Base-by-base conservation (phyloP, 2,797 vertebrate genomes). In the Aphelocoma californica region DNA sequence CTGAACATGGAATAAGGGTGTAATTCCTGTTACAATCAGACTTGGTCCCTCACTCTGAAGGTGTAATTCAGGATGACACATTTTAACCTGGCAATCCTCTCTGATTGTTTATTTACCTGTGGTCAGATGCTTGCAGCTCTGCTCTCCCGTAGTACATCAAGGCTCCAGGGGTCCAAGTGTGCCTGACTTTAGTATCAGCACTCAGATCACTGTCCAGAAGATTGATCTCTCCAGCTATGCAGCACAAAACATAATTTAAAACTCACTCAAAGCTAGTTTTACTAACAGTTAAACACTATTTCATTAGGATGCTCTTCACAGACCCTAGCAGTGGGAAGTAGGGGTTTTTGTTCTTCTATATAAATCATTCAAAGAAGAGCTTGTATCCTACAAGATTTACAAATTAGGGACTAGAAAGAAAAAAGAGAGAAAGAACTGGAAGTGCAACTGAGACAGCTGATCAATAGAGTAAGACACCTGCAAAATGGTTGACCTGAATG, bases 121-220 rank as follows among this genome's bases (percentile, higher is more conserved):
- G 98, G 84, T 98, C 98, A 25, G 98, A 98, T 0, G 98, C 97
- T 50, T 98, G 98, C 9, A 98, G 97, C 80, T 98, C 98, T 0
- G 98, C 98, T 62, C 98, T 98, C 72, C 98, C 98, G 2, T 98
- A 98, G 84, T 98, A 98, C 95, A 97, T 97, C 94, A 98, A 97
- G 51, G 93, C 97, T 34, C 98, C 98, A 4, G 98, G 98, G 24
- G 97, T 98, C 98, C 98, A 98, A 44, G 96, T 96, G 38, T 98
- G 98, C 42, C 81, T 97, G 83, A 97, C 72, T 74, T 92, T 96
- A 74, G 77, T 67, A 78, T 96, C 95, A 10, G 48, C 48, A 25
- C 89, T 96, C 51, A 97, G 61, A 72, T 98, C 97, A 15, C 32
- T 94, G 85, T 98, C 98, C 34, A 98, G 95, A 86, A 98, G 98